phyloP scores from a whole-genome alignment of 2,113 vertebrate species.

The Coracopsis vasa region DNA sequence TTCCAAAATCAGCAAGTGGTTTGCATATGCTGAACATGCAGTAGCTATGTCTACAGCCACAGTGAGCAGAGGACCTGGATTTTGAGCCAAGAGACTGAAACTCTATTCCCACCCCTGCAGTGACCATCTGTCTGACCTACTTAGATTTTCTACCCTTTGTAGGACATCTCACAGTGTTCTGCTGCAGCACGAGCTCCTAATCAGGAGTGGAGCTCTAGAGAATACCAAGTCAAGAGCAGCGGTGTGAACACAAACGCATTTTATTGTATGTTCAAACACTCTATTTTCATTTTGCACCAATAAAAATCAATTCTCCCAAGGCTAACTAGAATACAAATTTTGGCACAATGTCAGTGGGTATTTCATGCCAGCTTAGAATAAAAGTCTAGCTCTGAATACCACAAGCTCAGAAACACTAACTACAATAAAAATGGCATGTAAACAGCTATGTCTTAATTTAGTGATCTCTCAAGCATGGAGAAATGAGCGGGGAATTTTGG shows the following conservation, averaged over 20 bases:
- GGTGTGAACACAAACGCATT: background rate
- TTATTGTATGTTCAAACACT: background rate
- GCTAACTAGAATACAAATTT: background rate
- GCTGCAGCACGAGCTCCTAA: background rate
- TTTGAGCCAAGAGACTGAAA: background rate
- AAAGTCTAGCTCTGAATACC: background rate
- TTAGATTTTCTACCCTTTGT: background rate
- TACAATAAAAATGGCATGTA: background rate
- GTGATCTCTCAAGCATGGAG: background rate
- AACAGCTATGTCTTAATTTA: background rate
- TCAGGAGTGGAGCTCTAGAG: background rate
- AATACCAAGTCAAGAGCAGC: background rate
- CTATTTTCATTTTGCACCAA: background rate
- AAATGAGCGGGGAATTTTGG: background rate
- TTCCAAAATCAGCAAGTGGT: conserved; percentile 5
- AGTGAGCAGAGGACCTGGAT: background rate
- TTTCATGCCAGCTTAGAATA: background rate
- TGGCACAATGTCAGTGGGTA: background rate
- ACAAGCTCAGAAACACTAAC: background rate
- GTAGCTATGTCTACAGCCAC: background rate
- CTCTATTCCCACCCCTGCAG: background rate
- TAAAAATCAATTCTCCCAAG: background rate
- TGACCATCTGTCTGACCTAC: conserved; percentile 22
- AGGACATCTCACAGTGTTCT: background rate
- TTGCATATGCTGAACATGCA: conserved; percentile 19